Evolutionary conservation across 2,888 invertebrate species (phyloP).

Genomic region (Diogma glabrata): DNA sequence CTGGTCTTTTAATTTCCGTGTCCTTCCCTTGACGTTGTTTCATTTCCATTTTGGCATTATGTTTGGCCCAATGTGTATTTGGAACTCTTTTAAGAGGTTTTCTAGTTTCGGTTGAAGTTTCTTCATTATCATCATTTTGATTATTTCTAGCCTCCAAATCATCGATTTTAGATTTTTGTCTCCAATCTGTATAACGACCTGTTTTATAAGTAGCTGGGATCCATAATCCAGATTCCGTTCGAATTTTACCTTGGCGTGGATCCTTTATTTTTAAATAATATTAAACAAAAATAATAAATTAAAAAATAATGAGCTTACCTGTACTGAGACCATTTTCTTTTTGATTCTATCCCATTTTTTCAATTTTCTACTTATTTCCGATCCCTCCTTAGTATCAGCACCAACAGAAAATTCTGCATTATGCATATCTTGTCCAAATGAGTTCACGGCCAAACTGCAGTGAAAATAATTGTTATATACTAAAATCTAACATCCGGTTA

Average conservation of each 20-base stretch:
- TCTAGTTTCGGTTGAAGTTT: conserved; percentile 23
- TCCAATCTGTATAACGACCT: conserved; percentile 80
- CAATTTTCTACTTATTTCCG: conserved; percentile 46
- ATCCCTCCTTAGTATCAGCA: conserved; percentile 64
- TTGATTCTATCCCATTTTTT: conserved; percentile 90
- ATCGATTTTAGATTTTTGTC: conserved; percentile 49
- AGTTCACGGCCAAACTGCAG: conserved; percentile 46
- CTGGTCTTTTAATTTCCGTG: conserved; percentile 57
- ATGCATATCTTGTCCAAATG: conserved; percentile 71
- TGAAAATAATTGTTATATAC: conserved; percentile 9
- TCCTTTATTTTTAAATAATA: conserved; percentile 16
- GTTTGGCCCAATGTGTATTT: conserved; percentile 54
- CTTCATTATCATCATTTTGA: conserved; percentile 28
- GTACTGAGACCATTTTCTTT: conserved; percentile 79
- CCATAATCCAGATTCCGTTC: conserved; percentile 90
- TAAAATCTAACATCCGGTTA: conserved; percentile 3
- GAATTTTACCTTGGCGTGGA: conserved; percentile 62
- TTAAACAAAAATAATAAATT: too few relatives aligned
- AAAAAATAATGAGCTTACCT: conserved; percentile 16
- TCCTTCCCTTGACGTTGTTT: conserved; percentile 41
- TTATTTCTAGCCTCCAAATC: conserved; percentile 31
- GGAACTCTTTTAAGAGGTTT: conserved; percentile 37
- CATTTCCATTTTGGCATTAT: conserved; percentile 58
- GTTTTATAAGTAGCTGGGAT: conserved; percentile 92
- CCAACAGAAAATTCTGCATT: conserved; percentile 67